These are phyloP conservation scores for Oostethus manadensis DNA, from an alignment of 2,113 vertebrate species.

Conservation along the genomic window DNA sequence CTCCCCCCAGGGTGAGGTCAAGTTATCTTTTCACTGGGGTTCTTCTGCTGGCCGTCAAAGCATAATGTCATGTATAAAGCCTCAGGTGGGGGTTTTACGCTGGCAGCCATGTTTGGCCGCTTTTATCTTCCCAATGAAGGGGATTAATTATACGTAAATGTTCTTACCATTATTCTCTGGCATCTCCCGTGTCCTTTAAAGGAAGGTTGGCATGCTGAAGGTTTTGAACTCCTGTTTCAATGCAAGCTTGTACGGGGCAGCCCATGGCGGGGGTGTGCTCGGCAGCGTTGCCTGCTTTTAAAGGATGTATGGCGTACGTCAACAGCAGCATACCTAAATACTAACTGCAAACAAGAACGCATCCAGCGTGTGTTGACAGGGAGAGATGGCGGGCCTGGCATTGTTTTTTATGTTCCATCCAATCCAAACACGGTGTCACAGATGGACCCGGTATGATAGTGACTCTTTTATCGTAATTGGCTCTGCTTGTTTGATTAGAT, in stretches of 20 bases:
- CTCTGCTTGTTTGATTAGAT: slow-evolving; percentile 60
- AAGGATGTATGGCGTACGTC: background rate
- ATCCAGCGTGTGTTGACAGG: background rate
- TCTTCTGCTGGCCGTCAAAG: slow-evolving; percentile 63
- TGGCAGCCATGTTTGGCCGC: slow-evolving; percentile 64
- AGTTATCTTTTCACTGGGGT: slow-evolving; percentile 67
- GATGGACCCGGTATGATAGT: slow-evolving; percentile 41
- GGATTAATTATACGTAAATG: slow-evolving; percentile 54
- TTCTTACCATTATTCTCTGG: background rate
- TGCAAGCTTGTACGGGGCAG: too few species aligned
- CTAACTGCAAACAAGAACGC: background rate
- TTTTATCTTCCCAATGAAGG: slow-evolving; percentile 61
- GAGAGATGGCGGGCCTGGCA: slow-evolving; percentile 20
- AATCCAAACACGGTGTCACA: slow-evolving; percentile 22
- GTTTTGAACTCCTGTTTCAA: too few species aligned
- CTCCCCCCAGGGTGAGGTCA: slow-evolving; percentile 50
- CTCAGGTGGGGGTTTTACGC: slow-evolving; percentile 69
- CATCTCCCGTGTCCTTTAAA: background rate
- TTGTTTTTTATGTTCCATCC: slow-evolving; percentile 19
- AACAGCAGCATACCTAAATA: slow-evolving; percentile 12
- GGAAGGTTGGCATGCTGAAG: too few species aligned
- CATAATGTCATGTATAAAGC: slow-evolving; percentile 75
- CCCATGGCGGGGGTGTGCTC: too few species aligned
- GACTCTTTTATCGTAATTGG: slow-evolving; percentile 40
- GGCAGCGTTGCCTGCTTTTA: background rate